Evolutionary conservation across 2,113 vertebrate genomes (phyloP), one percentile per base, ranked within the genome.

Genomic region (Connochaetes taurinus): DNA sequence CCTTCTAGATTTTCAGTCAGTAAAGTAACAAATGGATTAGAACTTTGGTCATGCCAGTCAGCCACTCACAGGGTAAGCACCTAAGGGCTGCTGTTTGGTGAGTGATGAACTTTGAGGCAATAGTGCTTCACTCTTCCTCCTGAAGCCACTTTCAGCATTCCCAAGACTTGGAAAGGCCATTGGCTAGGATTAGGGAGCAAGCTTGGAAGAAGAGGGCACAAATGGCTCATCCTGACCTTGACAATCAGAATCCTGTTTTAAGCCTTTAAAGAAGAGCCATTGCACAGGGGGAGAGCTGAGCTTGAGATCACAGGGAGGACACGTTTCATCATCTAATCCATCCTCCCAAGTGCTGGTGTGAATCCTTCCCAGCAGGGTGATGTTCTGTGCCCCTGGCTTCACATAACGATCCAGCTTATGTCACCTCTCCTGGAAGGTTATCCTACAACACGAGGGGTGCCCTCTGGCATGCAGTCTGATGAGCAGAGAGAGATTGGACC

Each of bases 81-180:
- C 7, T 7, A 6, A 27, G 4, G 9, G 43, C 0, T 21, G 31
- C 29, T n/a, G 1, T 76, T 50, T 64, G 0, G 6, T n/a, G 50
- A 47, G 4, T 21, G 2, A 17, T 64, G 21, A 53, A 17, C 53
- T 36, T 12, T 71, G 64, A n/a, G 33, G 62, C 58, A 74, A 0
- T 7, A 62, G 55, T 0, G 0, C 47, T 19, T 50, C 87, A 5
- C 15, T 7, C 23, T 36, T 40, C 23, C 52, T 80, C 40, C n/a
- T 82, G 25, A 29, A 40, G 85, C 45, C 27, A 7, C 31, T 40
- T 94, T 33, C 67, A 74, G 40, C 7, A 62, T 40, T 64, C 52
- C 13, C 7, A 10, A 57, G 55, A 47, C 40, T 21, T 17, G 8
- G 13, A 45, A 91, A 87, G 47, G 31, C n/a, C 21, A 10, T 13